Evolutionary conservation across 2,113 vertebrate species (phyloP).

Genomic region (Seriola dumerili): DNA sequence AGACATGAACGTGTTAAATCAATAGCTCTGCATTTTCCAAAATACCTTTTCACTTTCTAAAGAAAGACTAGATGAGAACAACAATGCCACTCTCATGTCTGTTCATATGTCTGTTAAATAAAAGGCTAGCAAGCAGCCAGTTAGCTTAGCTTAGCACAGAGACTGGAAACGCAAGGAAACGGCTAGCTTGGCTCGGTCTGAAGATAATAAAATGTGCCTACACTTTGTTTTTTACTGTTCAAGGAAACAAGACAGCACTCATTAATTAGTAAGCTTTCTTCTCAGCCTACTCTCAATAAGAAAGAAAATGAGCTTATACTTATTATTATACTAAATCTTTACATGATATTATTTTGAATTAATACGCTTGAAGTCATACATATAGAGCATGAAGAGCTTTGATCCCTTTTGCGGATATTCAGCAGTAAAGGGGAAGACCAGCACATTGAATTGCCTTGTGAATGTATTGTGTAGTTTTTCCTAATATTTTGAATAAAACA

Average conservation of each 20-base stretch:
- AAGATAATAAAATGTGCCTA: background rate
- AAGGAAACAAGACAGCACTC: background rate
- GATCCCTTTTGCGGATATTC: background rate
- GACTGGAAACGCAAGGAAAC: background rate
- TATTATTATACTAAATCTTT: background rate
- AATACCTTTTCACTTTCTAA: background rate
- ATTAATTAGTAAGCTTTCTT: background rate
- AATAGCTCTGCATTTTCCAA: background rate
- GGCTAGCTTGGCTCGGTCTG: too few species aligned
- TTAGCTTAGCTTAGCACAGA: background rate
- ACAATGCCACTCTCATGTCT: background rate
- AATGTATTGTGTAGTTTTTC: background rate
- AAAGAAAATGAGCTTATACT: background rate
- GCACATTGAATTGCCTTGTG: background rate
- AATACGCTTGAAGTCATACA: too few species aligned
- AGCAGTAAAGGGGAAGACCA: background rate
- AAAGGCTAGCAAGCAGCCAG: background rate
- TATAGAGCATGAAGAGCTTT: background rate
- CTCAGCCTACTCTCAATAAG: background rate
- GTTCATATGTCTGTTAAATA: background rate
- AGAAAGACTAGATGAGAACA: background rate
- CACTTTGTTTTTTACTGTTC: background rate
- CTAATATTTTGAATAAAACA: background rate
- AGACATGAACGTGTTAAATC: background rate
- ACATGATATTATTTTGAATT: background rate